Base-by-base conservation (phyloP, 2,888 invertebrate genomes). In the Priocnemis perturbator region DNA sequence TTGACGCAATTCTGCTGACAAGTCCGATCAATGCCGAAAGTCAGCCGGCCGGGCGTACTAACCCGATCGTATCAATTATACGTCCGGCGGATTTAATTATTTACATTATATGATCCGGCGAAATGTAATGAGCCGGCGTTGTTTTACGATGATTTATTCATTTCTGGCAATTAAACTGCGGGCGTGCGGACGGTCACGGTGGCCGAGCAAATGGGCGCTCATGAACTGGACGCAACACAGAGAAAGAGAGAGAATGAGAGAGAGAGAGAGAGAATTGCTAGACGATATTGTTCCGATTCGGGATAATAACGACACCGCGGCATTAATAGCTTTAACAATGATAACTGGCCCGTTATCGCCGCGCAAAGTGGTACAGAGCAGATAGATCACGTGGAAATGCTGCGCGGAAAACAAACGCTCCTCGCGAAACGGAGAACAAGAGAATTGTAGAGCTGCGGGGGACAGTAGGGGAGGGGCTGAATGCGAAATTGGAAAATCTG, bases 291-390 rank as follows among this genome's bases (percentile, higher is more conserved):
- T 63, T 56, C 48, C 55, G 15, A 15, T 48, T 44, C 64, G 63
- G 37, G 60, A 60, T 64, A 64, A 74, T 70, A 62, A 48, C 68
- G 70, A 60, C 60, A 67, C 50, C 56, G 50, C 65, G 62, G 45
- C 64, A 61, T 58, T 74, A 64, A 69, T 67, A 72, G 67, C 70
- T 63, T 63, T 77, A 73, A 77, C 71, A 69, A 73, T 69, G 70
- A 77, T 79, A 79, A 79, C 65, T 69, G 15, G 67, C 62, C 47
- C 56, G 67, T 76, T 78, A 78, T 76, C 72, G 72, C 58, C 37
- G 53, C 30, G 55, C 63, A 64, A 74, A 74, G 65, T 77, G 66
- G 59, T 62, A 67, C 71, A 71, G 64, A 59, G 60, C 65, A 66
- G 76, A 69, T 69, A 70, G 74, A 76, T 67, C 61, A 48, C 62